Base-by-base conservation (phyloP, 2,888 invertebrate genomes). In the Cheilosia impressa region DNA sequence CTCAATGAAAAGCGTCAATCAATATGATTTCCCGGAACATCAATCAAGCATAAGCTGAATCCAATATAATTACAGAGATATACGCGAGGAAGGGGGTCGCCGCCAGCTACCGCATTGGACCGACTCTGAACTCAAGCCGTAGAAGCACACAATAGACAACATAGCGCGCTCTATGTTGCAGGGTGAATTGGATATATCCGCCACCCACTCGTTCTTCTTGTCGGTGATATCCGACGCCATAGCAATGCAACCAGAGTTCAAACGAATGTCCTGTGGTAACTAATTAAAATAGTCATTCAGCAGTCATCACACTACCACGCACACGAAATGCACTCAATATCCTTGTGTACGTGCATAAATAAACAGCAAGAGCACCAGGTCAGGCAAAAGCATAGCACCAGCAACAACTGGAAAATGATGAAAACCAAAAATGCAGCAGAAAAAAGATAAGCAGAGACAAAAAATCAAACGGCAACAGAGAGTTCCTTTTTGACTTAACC, bases 261-360 rank as follows among this genome's bases (percentile, higher is more conserved):
- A 85, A 91, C 91, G 90, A 91, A 91, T 91, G 91, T 91, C 91
- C 91, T 91, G 91, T 90, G 91, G 91, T 91, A 91, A 91, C 91
- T 91, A 91, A 91, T 91, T 91, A 91, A 91, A 91, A 91, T 91
- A 91, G 91, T 91, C 91, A 91, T 91, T 91, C 91, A 91, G 52
- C 52, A 52, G 52, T 91, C 91, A 91, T 90, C 66, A 72, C 57
- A 66, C 55, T 53, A 60, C n/a, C 58, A 43, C 53, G 31, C 45
- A 10, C 52, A 69, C 17, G 22, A 47, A 63, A n/a, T 27, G 53
- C 50, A 50, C 22, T 41, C 69, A 13, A 10, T 50, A 50, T 50
- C 50, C 50, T 65, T 81, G 9, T 69, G 41, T 38, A 27, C 50
- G 66, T 38, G 52, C 69, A 19, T 63, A 83, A 57, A 69, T 55